Evolutionary conservation across 2,888 invertebrate genomes (phyloP).

Genomic region (Drepana falcataria): DNA sequence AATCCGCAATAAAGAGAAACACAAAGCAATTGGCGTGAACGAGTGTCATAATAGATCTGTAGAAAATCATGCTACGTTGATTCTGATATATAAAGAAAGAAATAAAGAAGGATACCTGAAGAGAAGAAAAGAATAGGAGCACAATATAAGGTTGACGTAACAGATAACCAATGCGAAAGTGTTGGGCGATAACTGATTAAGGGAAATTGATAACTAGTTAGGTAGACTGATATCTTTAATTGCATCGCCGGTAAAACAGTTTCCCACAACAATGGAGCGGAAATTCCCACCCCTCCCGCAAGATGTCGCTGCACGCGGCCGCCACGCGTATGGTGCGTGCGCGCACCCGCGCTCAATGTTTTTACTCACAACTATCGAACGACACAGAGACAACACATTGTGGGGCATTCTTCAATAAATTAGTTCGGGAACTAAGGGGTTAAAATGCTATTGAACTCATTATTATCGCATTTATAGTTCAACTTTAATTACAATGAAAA

Average conservation of each 20-base stretch:
- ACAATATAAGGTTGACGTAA: no score
- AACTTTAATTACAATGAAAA: not conserved
- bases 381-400: conserved; percentile 65
- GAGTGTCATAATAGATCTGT: no score
- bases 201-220: no score
- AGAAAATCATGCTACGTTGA: no score
- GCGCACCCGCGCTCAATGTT: conserved; percentile 51
- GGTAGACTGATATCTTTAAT: conserved; percentile 3
- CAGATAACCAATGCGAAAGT: no score
- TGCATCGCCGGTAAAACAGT: conserved; percentile 38
- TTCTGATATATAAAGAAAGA: no score
- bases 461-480: conserved; percentile 10
- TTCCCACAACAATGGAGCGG: conserved; percentile 60
- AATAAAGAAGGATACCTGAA: no score
- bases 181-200: no score
- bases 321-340: conserved; percentile 45
- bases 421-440: conserved; percentile 61
- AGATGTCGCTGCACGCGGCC: conserved; percentile 58
- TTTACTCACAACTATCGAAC: conserved; percentile 72
- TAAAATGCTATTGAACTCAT: conserved; percentile 74
- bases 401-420: conserved; percentile 66
- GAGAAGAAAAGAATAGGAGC: no score
- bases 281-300: conserved; percentile 70
- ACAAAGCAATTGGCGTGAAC: no score
- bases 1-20: no score